Conservation (phyloP, 2,797 vertebrate species). For the Acanthiza pusilla region DNA sequence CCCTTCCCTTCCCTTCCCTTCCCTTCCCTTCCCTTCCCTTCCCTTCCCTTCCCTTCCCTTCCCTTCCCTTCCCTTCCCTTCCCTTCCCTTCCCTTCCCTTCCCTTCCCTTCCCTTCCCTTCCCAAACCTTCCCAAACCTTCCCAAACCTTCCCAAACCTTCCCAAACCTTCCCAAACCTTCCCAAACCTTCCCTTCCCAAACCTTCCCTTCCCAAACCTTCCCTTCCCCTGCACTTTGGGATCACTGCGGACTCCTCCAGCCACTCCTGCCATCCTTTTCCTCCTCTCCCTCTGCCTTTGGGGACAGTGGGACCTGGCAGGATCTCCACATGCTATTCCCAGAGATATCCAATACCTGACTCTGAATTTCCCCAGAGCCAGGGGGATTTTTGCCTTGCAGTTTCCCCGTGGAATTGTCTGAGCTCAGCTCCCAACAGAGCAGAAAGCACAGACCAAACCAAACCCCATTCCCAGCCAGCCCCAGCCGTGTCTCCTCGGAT, state of each 20-base stretch:
- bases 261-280: not conserved
- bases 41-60: too few relatives aligned
- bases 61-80: not conserved
- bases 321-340: not conserved
- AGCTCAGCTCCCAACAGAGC: not conserved
- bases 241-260: not conserved
- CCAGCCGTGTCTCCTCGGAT: rapidly evolving
- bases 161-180: too few relatives aligned
- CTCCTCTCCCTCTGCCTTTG: not conserved
- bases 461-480: not conserved
- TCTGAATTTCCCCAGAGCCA: rapidly evolving
- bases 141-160: too few relatives aligned
- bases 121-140: too few relatives aligned
- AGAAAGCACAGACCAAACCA: not conserved
- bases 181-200: too few relatives aligned
- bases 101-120: too few relatives aligned
- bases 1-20: too few relatives aligned
- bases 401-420: rapidly evolving
- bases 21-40: too few relatives aligned
- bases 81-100: too few relatives aligned
- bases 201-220: not conserved
- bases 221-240: not conserved
- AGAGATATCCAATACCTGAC: not conserved
- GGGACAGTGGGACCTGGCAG: not conserved
- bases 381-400: not conserved